Base-by-base conservation (phyloP, 2,888 invertebrate genomes). In the Hedychridium roseum region DNA sequence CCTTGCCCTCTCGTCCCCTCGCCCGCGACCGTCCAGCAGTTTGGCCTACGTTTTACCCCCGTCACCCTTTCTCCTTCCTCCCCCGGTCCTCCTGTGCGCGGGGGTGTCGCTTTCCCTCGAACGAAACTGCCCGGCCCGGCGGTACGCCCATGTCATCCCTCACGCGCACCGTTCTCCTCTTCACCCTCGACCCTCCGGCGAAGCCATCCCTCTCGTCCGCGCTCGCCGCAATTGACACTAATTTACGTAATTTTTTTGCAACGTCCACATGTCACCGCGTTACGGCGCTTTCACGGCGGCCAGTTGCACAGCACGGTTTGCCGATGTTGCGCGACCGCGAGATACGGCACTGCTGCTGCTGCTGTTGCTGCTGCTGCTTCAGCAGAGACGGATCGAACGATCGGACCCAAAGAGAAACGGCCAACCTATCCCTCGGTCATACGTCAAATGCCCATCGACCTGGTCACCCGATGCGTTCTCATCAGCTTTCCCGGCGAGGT, bases 201-300 rank as follows among this genome's bases (percentile, higher is more conserved):
- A 30, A 40, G 43, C 49, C 35, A n/a, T n/a, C n/a, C n/a, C n/a
- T n/a, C n/a, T n/a, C n/a, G 36, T 18, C 46, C 36, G 56, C 42
- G 43, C 51, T 52, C 51, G 43, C 64, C 70, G 66, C 73, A 69
- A 74, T 73, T 66, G 71, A 68, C 73, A 68, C 69, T 71, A 73
- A 74, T 76, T 76, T 70, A 70, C 71, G 68, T 71, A 69, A 70
- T 67, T 72, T 73, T 72, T 68, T 70, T 59, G 46, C 50, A 9
- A 40, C 41, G 41, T 39, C 57, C 70, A 60, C 66, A 58, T 61
- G 69, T 68, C 66, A 66, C 61, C 63, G 49, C 45, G 53, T 45
- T 50, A 50, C 43, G 42, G 34, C 35, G 36, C 34, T 32, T 27
- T 34, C 37, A 41, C 41, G 40, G 32, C 34, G 17, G 21, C 34